Percentiles rank a stretch among this genome's conserved stretches.
Evolutionary conservation across 2,797 vertebrate genomes (phyloP).

Genomic region (Siniperca undulata): DNA sequence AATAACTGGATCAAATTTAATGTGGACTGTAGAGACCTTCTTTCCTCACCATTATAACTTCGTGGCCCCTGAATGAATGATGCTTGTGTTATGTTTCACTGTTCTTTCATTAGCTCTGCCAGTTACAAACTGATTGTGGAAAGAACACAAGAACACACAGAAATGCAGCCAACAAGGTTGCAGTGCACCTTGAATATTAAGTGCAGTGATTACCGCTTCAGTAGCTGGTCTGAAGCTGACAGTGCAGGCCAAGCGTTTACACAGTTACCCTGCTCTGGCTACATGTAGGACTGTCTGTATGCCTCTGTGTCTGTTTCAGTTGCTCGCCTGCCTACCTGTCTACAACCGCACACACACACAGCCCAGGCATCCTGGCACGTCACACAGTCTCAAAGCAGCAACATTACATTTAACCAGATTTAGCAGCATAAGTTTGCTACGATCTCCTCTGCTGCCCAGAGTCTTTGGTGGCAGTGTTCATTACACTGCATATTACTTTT

Average conservation of each 20-base stretch:
- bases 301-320: constrained; percentile 30
- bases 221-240: constrained; percentile 12
- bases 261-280: not conserved
- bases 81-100: constrained; percentile 23
- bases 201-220: constrained; percentile 19
- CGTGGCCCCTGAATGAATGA: constrained; percentile 4
- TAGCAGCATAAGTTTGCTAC: constrained; percentile 12
- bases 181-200: constrained; percentile 41
- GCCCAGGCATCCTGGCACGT: constrained; percentile 2
- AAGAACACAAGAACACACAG: not conserved
- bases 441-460: constrained; percentile 6
- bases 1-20: not conserved
- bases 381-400: constrained; percentile 24
- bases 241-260: not conserved
- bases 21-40: constrained; percentile 5
- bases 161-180: constrained; percentile 11
- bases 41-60: not conserved
- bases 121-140: constrained; percentile 37
- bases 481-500: constrained; percentile 15
- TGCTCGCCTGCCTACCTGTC: not conserved
- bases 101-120: constrained; percentile 39
- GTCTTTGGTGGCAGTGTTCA: constrained; percentile 37
- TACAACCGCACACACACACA: constrained; percentile 1
- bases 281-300: constrained; percentile 10
- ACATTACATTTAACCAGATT: constrained; percentile 27